Evolutionary conservation across 30 jellyfish, hydroid and myxozoan genomes (phyloP).

Genomic region (Hydra vulgaris): DNA sequence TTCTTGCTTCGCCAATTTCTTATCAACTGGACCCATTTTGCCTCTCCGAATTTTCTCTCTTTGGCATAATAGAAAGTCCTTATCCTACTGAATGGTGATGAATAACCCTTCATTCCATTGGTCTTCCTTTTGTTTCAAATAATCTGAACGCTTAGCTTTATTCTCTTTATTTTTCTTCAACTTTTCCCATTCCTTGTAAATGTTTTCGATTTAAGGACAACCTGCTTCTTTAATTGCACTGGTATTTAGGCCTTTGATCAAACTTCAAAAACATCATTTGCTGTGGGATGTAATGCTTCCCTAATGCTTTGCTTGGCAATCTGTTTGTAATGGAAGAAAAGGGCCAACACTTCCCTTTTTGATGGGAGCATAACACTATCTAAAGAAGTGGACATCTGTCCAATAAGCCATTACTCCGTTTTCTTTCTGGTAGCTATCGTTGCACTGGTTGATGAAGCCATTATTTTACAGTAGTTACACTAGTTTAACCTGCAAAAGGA

Average conservation of each 20-base stretch:
- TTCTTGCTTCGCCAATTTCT: neutral
- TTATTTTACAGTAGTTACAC: neutral
- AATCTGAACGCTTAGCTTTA: neutral
- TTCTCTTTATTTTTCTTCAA: neutral
- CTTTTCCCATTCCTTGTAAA: neutral
- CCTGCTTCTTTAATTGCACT: neutral
- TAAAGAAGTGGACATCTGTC: neutral
- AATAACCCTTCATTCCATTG: neutral
- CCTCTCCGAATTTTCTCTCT: neutral
- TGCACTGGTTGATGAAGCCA: neutral
- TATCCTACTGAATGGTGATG: neutral
- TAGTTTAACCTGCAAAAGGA: neutral
- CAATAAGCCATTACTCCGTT: neutral
- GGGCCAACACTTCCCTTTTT: neutral
- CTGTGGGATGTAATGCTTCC: neutral
- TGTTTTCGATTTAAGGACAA: neutral
- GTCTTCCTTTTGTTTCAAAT: neutral
- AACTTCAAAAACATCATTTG: neutral
- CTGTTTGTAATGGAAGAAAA: neutral
- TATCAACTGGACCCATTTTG: neutral
- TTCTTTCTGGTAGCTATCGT: neutral
- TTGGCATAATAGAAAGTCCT: neutral
- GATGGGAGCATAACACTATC: neutral
- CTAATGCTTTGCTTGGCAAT: neutral
- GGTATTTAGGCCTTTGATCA: neutral